phyloP scores from a whole-genome alignment of 2,888 invertebrate species.

The Cecidostiba fungosa region DNA sequence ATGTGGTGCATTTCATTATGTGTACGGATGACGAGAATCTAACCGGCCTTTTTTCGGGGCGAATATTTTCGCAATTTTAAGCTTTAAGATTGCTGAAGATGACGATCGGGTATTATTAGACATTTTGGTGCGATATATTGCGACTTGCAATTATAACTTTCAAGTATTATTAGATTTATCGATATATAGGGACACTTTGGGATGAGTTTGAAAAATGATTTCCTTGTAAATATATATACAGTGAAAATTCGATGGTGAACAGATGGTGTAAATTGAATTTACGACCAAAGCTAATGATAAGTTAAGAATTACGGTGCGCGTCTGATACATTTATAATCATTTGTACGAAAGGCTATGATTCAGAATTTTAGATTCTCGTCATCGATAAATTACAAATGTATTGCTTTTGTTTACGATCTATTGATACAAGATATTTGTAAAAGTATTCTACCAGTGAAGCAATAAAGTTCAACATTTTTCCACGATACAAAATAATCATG shows the following conservation, averaged over 20 bases:
- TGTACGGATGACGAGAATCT: slow-evolving; percentile 52
- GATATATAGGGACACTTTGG: not conserved
- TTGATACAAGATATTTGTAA: slow-evolving; percentile 42
- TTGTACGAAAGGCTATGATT: not conserved
- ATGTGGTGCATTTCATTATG: slow-evolving; percentile 5
- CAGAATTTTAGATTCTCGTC: slow-evolving; percentile 54
- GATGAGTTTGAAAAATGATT: not conserved
- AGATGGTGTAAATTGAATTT: not conserved
- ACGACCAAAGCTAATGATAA: slow-evolving; percentile 9
- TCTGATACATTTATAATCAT: not conserved
- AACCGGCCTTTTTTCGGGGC: not conserved
- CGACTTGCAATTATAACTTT: slow-evolving; percentile 13
- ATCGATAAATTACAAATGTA: slow-evolving; percentile 29
- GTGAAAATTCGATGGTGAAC: not conserved
- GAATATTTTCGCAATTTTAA: slow-evolving; percentile 49
- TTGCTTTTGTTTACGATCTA: slow-evolving; percentile 47
- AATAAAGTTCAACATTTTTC: slow-evolving; percentile 60
- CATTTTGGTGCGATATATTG: slow-evolving; percentile 24
- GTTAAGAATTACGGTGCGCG: not conserved
- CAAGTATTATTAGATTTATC: not conserved
- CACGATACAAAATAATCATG: slow-evolving; percentile 20
- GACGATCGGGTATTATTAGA: not conserved
- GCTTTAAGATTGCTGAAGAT: slow-evolving; percentile 37
- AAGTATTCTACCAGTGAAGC: slow-evolving; percentile 41
- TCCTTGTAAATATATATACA: slow-evolving; percentile 9